Base-by-base conservation (phyloP, 2,888 invertebrate genomes). In the Idaea biselata region DNA sequence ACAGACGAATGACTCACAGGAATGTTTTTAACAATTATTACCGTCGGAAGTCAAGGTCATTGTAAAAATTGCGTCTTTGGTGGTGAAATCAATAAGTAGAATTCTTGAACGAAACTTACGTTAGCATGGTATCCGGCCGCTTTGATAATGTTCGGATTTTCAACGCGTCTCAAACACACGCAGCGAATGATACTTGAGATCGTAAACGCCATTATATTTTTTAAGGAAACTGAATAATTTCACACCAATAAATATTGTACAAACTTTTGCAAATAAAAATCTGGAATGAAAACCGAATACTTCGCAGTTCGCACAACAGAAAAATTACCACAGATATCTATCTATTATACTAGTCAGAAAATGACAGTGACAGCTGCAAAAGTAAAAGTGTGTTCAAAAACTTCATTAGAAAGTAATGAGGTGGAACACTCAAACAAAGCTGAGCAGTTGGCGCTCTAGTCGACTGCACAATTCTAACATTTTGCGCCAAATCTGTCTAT, bases 61-160 rank as follows among this genome's bases (percentile, higher is more conserved):
- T 60, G 31, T 55, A 59, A 69, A 72, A 77, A 79, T 75, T 79
- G 75, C 77, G 78, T 70, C 66, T 73, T 66, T 64, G 65, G 58
- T 63, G 62, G 62, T 67, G 68, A 85, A 83, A 86, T 82, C 82
- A 73, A 84, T 83, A 81, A 25, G 25, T 25, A 25, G 59, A 56
- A 74, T 76, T 77, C 77, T 82, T 84, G 84, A 80, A 82, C 82
- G 80, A 63, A 71, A 93, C 93, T 95, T 86, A 97, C 97, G 82
- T 96, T 96, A 65, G 95, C 95, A 81, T 97, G 97, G 83, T 97
- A 97, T 25, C 93, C 90, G 60, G 95, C 93, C 18, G 93, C 90
- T 69, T 94, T 95, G 62, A 94, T 68, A 55, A 79, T 67, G 67
- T 80, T 84, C 14, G 86, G 74, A 58, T 74, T 86, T 67, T 84